Base-by-base conservation (phyloP, 1,140 invertebrate genomes). In the Drosophila rhopaloa region DNA sequence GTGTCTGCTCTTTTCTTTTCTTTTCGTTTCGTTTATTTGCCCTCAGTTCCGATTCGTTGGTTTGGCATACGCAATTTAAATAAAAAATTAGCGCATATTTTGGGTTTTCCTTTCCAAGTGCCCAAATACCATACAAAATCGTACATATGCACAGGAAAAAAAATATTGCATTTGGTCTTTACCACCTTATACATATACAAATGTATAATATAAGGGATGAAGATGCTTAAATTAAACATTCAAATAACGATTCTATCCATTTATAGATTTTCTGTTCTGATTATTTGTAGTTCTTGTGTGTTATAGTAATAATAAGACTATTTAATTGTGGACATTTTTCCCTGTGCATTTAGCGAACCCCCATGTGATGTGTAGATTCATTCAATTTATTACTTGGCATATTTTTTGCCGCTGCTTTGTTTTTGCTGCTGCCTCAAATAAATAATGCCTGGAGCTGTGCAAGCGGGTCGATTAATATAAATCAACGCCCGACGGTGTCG, bases 401-500 rank as follows among this genome's bases (percentile, higher is more conserved):
- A 82, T 79, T 76, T 79, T 85, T 82, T 78, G 57, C 62, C 56
- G 55, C 43, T 65, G 62, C 51, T 71, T 62, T 83, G 73, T 72
- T 82, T 71, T 70, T 62, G 53, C 65, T 71, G 66, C 66, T 71
- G 66, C 68, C 75, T 76, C 66, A 74, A 76, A 88, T 88, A 83
- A 83, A 80, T 83, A 83, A 83, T 80, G 72, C 83, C 72, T 83
- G 81, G 79, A 83, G 84, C 82, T 72, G 76, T 68, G 46, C 66
- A 76, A 80, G 72, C 76, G 66, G 72, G 54, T 74, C 83, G 83
- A 88, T 88, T 89, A 88, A 88, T 88, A 88, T 88, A 88, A 88
- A 88, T 88, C 83, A 88, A 88, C 83, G 79, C 67, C 79, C 65
- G 80, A 41, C 85, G 67, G 76, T 88, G 79, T 89, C 84, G 79